Evolutionary conservation across 1,140 invertebrate genomes (phyloP), one percentile per base, ranked within the genome.

Genomic region (Macrobrachium rosenbergii): DNA sequence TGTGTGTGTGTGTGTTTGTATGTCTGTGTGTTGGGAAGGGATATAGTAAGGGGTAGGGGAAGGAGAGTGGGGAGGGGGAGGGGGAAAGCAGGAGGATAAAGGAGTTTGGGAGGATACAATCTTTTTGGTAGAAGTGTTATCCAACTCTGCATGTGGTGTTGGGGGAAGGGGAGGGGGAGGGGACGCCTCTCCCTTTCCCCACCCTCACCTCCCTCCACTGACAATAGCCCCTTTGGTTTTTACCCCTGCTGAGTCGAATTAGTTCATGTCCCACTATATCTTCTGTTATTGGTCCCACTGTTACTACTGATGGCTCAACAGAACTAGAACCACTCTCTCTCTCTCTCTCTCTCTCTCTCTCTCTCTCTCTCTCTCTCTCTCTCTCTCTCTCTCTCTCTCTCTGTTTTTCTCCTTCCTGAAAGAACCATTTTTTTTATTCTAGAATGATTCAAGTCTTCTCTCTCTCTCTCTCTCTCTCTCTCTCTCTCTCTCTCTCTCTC

Each of bases 191-290:
- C 82, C 14, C 63, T n/a, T n/a, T 62, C 23, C 37, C 76, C 23
- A 16, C 21, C 19, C 21, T 76, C 21, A 19, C 10, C 83, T 7
- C 23, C 76, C 37, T 62, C 83, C 79, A 19, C 10, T 72, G 43
- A 64, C 83, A 79, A 79, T 79, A 59, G 76, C 37, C 43, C 28
- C 28, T 59, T 43, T 37, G 17, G 43, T n/a, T 75, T 23, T 43
- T 75, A 17, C 52, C 76, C 62, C 83, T 86, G 83, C 76, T 86
- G 83, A 58, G 83, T n/a, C 60, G 77, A 79, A 78, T 86, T 86
- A 78, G 37, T 67, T 28, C 83, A 58, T 86, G 62, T 86, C 83
- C 43, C 64, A 75, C 78, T 79, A 86, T 69, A 23, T 86, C 64
- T 69, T 43, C 67, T 63, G 45, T 86, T 79, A 79, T 77, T 76